Evolutionary conservation across 1,140 invertebrate genomes (phyloP).

Genomic region (Heterodera schachtii): DNA sequence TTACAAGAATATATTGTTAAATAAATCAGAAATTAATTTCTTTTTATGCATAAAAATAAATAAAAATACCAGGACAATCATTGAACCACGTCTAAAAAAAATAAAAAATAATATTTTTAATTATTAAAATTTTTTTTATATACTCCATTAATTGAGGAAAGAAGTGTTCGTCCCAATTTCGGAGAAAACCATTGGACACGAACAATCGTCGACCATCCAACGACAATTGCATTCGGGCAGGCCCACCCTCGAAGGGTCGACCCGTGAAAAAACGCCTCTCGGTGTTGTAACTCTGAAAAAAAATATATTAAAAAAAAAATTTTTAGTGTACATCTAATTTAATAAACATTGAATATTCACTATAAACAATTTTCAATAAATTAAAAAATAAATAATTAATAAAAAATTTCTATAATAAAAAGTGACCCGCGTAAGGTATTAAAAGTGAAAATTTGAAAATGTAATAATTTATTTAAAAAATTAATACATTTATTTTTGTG

Average conservation of each 20-base stretch:
- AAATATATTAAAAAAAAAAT: no score
- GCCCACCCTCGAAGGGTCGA: constrained; percentile 75
- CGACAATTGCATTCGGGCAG: constrained; percentile 93
- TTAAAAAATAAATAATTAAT: no score
- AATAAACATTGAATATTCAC: no score
- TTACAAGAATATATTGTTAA: no score
- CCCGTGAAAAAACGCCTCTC: constrained; percentile 21
- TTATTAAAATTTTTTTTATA: constrained; percentile 2
- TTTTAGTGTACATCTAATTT: no score
- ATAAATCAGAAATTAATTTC: no score
- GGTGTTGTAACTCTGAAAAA: constrained; percentile 29
- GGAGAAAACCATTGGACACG: constrained; percentile 84
- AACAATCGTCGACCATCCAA: constrained; percentile 90
- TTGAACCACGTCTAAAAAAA: constrained; percentile 36
- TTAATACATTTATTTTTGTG: no score
- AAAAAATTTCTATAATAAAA: no score
- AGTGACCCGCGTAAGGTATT: no score
- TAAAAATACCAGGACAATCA: constrained; percentile 31
- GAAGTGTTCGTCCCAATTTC: constrained; percentile 88
- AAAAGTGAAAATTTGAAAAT: background rate
- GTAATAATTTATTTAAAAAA: no score
- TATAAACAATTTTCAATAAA: no score
- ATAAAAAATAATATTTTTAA: constrained; percentile 5
- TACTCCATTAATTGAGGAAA: constrained; percentile 72
- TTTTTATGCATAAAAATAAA: background rate